Conservation (phyloP, 2,113 vertebrate species). For the Brachyistius frenatus region DNA sequence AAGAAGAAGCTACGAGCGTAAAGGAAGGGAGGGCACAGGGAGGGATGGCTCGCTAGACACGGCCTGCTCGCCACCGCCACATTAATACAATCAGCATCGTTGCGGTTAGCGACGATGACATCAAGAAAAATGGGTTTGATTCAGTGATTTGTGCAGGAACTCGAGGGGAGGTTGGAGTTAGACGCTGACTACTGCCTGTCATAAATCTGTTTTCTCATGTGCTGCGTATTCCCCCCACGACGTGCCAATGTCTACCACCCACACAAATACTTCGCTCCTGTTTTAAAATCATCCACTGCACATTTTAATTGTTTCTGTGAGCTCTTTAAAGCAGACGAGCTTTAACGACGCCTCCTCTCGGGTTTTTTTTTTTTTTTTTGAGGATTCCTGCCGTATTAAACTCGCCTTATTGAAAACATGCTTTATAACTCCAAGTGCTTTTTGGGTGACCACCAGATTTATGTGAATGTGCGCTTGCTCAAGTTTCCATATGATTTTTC, state of each 20-base stretch:
- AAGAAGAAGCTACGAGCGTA: neutral
- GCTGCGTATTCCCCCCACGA: slow-evolving; percentile 46
- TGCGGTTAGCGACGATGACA: slow-evolving; percentile 60
- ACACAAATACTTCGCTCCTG: slow-evolving; percentile 59
- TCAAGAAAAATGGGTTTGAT: slow-evolving; percentile 51
- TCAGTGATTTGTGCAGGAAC: slow-evolving; percentile 1
- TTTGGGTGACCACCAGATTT: too few species aligned
- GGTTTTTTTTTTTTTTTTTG: slow-evolving; percentile 36
- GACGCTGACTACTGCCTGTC: slow-evolving; percentile 59
- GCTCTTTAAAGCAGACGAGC: slow-evolving; percentile 53
- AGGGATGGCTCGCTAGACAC: slow-evolving; percentile 26
- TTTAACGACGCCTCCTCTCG: slow-evolving; percentile 42
- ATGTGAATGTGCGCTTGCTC: too few species aligned
- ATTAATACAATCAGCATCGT: slow-evolving; percentile 50
- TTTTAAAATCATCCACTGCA: slow-evolving; percentile 58
- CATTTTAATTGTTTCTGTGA: slow-evolving; percentile 58
- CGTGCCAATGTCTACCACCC: slow-evolving; percentile 66
- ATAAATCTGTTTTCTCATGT: slow-evolving; percentile 69
- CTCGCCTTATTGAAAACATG: slow-evolving; percentile 54
- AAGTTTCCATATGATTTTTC: too few species aligned
- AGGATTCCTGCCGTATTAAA: slow-evolving; percentile 24
- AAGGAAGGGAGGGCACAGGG: slow-evolving; percentile 19
- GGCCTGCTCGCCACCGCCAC: slow-evolving; percentile 42
- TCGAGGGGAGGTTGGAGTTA: neutral
- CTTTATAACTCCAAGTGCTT: neutral